Evolutionary conservation across 1,140 invertebrate genomes (phyloP).

Genomic region (Hyles vespertilio): DNA sequence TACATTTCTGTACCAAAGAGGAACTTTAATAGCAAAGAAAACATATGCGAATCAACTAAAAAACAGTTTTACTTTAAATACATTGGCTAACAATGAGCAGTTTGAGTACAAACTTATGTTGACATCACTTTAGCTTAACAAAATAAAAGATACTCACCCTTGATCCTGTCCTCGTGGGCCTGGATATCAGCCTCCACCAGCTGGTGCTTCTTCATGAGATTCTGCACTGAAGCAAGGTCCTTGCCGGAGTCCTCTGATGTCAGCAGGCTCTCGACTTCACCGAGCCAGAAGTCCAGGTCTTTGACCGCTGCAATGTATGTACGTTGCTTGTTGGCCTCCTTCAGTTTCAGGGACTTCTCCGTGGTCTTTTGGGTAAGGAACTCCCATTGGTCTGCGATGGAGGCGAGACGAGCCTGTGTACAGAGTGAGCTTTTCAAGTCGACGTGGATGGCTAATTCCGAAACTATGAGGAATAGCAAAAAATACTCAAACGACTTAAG

Average conservation of each 20-base stretch:
- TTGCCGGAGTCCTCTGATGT: conserved; percentile 98
- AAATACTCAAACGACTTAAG: too few species aligned
- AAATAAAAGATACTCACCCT: conserved; percentile 75
- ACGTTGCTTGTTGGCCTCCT: conserved; percentile 99
- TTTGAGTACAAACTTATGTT: too few species aligned
- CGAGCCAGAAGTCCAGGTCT: conserved; percentile 99
- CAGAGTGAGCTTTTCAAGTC: too few species aligned
- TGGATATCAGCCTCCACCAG: conserved; percentile 98
- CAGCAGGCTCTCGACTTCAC: conserved; percentile 97
- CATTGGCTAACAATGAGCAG: too few species aligned
- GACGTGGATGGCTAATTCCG: too few species aligned
- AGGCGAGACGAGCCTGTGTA: conserved; percentile 84
- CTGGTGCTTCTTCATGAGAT: conserved; percentile 99
- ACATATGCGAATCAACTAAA: too few species aligned
- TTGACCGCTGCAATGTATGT: conserved; percentile 99
- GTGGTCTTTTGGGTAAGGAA: conserved; percentile 97
- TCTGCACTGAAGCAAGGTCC: conserved; percentile 98
- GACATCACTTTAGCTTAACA: too few species aligned
- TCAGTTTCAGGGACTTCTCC: conserved; percentile 98
- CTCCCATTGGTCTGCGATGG: conserved; percentile 99
- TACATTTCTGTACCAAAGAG: too few species aligned
- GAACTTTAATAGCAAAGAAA: too few species aligned
- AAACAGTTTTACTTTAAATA: too few species aligned
- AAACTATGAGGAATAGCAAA: too few species aligned
- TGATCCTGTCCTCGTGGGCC: conserved; percentile 96